phyloP scores from a whole-genome alignment of 2,888 invertebrate genomes.

The Incurvaria masculella region DNA sequence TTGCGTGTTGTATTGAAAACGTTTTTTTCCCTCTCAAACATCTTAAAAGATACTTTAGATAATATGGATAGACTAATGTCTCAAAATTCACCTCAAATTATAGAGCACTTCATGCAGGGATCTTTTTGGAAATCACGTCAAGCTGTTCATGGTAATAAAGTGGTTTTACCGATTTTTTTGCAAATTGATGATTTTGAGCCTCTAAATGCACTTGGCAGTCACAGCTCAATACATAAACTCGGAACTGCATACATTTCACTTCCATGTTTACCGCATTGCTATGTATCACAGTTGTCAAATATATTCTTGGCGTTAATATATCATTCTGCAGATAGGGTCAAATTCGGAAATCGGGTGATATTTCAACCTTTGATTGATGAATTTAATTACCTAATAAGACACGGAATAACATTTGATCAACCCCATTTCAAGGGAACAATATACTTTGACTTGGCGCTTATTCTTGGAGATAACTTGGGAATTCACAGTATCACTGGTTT shows the following conservation, averaged over 20 bases:
- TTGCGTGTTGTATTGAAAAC: not conserved
- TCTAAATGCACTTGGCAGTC: not conserved
- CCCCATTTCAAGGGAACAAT: not conserved
- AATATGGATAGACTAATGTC: not conserved
- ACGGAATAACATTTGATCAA: not conserved
- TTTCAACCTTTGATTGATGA: not conserved
- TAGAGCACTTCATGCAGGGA: not conserved
- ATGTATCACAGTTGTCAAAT: not conserved
- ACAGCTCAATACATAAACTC: not conserved
- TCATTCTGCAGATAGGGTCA: not conserved
- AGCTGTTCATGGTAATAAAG: not conserved
- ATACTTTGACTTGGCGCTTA: not conserved
- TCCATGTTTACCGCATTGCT: not conserved
- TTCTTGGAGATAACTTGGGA: constrained; percentile 1
- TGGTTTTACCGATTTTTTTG: not conserved
- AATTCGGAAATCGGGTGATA: not conserved
- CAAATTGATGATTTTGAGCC: not conserved
- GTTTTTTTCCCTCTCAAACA: not conserved
- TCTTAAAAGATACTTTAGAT: not conserved
- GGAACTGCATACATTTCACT: not conserved
- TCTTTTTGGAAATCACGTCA: not conserved
- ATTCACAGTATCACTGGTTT: not conserved
- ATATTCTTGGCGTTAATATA: not conserved
- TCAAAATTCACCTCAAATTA: not conserved
- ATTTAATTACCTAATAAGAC: not conserved